Percentiles rank a stretch among this genome's conserved stretches.
These are phyloP conservation scores for Epinotia nisella DNA, from an alignment of 2,888 invertebrate species.

Conservation along the genomic window DNA sequence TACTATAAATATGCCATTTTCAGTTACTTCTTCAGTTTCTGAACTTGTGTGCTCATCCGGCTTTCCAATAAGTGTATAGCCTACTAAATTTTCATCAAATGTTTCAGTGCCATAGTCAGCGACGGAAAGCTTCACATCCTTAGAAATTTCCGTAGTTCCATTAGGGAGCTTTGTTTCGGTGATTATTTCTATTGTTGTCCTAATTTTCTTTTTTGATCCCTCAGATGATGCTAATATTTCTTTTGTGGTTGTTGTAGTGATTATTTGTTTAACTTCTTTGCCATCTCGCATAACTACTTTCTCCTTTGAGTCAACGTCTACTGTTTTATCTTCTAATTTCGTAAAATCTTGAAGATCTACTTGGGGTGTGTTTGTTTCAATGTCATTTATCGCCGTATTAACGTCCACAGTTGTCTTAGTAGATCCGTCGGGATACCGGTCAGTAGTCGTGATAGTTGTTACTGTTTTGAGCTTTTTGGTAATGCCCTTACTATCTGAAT, in stretches of 20 bases:
- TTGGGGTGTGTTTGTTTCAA: slow-evolving; percentile 56
- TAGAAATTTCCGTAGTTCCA: slow-evolving; percentile 73
- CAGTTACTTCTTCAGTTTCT: slow-evolving; percentile 58
- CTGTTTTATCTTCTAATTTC: slow-evolving; percentile 63
- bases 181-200: slow-evolving; percentile 68
- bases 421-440: slow-evolving; percentile 73
- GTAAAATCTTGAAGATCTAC: slow-evolving; percentile 60
- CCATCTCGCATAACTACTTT: slow-evolving; percentile 61
- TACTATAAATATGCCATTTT: slow-evolving; percentile 64
- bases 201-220: slow-evolving; percentile 67
- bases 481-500: slow-evolving; percentile 57
- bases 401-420: slow-evolving; percentile 67
- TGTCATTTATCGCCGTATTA: slow-evolving; percentile 68
- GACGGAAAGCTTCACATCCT: slow-evolving; percentile 74
- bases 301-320: slow-evolving; percentile 67
- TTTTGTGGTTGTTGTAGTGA: slow-evolving; percentile 74
- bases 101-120: slow-evolving; percentile 67
- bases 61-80: slow-evolving; percentile 61
- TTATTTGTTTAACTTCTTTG: slow-evolving; percentile 65
- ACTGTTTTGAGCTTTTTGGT: slow-evolving; percentile 66
- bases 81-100: slow-evolving; percentile 68
- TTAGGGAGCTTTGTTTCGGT: slow-evolving; percentile 69
- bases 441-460: slow-evolving; percentile 68
- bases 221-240: slow-evolving; percentile 65
- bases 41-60: slow-evolving; percentile 63